A percentile compares a stretch with the other conserved stretches of the same genome.
These are phyloP conservation scores for Scaptomyza montana DNA, from an alignment of 1,140 invertebrate species.

Conservation along the genomic window DNA sequence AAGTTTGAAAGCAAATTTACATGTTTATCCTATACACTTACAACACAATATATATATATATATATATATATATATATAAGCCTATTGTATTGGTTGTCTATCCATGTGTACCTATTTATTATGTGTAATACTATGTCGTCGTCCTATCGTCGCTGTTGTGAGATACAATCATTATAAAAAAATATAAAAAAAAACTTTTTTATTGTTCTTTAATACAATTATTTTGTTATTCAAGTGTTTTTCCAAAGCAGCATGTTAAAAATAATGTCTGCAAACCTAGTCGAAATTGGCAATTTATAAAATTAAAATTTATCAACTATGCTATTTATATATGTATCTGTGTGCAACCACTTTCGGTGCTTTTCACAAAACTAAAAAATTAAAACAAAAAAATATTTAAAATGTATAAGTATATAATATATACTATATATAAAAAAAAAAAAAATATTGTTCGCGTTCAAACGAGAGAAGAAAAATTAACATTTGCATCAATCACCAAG, in stretches of 20 bases:
- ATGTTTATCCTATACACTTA: conserved; percentile 12
- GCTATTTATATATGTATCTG: conserved; percentile 7
- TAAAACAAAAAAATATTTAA: conserved; percentile 29
- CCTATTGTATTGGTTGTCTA: conserved; percentile 4
- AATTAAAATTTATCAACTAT: conserved; percentile 22
- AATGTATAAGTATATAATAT: too few relatives aligned
- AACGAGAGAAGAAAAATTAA: conserved; percentile 26
- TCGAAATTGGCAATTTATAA: conserved; percentile 39
- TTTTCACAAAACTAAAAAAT: conserved; percentile 16
- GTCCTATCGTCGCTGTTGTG: conserved; percentile 80
- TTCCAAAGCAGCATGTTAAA: conserved; percentile 18
- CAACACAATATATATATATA: conserved; percentile 5
- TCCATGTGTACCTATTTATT: conserved; percentile 63
- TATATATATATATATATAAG: conserved; percentile 15
- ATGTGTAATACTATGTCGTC: conserved; percentile 66
- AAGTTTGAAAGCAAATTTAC: conserved; percentile 25
- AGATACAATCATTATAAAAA: conserved; percentile 80
- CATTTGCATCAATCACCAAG: conserved; percentile 82
- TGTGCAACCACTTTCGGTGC: conserved; percentile 24
- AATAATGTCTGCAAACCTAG: conserved; percentile 37
- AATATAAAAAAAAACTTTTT: conserved; percentile 15
- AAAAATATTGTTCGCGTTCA: conserved; percentile 37
- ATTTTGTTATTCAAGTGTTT: conserved; percentile 40
- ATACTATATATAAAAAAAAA: too few relatives aligned
- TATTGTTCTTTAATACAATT: conserved; percentile 27